Conservation (phyloP, 2,888 invertebrate species). For the Mythimna albipuncta region DNA sequence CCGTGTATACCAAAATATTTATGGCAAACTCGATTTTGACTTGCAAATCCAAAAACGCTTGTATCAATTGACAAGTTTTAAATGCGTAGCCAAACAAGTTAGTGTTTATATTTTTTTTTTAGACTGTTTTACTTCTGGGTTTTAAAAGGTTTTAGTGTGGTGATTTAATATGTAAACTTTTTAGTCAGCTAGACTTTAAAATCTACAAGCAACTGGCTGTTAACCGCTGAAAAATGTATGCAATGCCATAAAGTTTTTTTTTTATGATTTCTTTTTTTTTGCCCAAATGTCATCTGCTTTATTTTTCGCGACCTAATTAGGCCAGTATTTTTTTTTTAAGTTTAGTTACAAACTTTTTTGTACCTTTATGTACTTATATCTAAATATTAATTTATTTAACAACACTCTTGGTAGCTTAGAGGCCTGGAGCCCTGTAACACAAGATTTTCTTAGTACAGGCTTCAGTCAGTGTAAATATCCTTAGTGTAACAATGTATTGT, state of each 20-base stretch:
- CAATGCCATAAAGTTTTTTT: not conserved
- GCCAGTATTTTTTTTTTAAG: not conserved
- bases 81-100: not conserved
- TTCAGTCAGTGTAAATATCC: no score
- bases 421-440: no score
- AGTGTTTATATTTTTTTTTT: no score
- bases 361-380: no score
- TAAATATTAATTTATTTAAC: no score
- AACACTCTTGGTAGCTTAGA: no score
- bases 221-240: not conserved
- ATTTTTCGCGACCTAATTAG: not conserved
- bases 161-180: not conserved
- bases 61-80: not conserved
- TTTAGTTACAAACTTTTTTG: not conserved
- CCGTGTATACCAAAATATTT: conserved; percentile 54
- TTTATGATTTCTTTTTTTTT: not conserved
- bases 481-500: no score
- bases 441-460: no score
- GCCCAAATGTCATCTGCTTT: not conserved
- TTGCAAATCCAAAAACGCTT: conserved; percentile 17
- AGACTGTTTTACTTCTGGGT: not conserved
- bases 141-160: no score
- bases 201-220: not conserved
- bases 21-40: conserved; percentile 31
- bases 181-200: no score